Base-by-base conservation (phyloP, 2,888 invertebrate genomes). In the Tiliacea citrago region DNA sequence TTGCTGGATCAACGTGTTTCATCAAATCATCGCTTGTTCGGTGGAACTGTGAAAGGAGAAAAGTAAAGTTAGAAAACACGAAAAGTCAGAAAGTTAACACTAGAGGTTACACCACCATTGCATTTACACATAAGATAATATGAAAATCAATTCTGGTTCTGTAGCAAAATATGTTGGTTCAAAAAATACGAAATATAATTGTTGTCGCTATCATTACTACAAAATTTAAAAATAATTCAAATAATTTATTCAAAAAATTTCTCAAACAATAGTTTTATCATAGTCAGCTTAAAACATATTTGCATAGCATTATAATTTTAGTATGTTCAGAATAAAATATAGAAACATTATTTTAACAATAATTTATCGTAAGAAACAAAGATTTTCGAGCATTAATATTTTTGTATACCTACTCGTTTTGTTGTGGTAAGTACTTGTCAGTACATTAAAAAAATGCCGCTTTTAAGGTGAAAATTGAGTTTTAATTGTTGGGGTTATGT, bases 21-120 rank as follows among this genome's bases (percentile, higher is more conserved):
- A 97, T 97, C 53, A 98, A 94, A n/a, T 98, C 98, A 12, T 98
- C 97, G 42, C 98, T 92, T 47, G 97, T 97, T 89, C 98, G 98
- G 92, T 98, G 98, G 78, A 98, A 97, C 98, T 98, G 94, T 47
- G 93, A 86, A 77, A 67, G 83, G 75, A 78, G 73, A 72, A 47
- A 73, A 62, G 51, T 18, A 12, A 42, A 63, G 47, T 68, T n/a
- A 60, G 2, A 42, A 42, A 9, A 73, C 13, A 16, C 10, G 18
- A 45, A 57, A 47, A 24, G 9, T 24, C 13, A 35, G 10, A 29
- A 71, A 47, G 1, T 16, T 65, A 21, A 24, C 13, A 68, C 9
- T 24, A 7, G 12, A 24, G 8, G 45, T 21, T 18, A 18, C 18
- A 39, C 0, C 12, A 29, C 29, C 47, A 21, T 47, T 47, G 29